Base-by-base conservation (phyloP, 2,888 invertebrate genomes). In the Dione vanillae region DNA sequence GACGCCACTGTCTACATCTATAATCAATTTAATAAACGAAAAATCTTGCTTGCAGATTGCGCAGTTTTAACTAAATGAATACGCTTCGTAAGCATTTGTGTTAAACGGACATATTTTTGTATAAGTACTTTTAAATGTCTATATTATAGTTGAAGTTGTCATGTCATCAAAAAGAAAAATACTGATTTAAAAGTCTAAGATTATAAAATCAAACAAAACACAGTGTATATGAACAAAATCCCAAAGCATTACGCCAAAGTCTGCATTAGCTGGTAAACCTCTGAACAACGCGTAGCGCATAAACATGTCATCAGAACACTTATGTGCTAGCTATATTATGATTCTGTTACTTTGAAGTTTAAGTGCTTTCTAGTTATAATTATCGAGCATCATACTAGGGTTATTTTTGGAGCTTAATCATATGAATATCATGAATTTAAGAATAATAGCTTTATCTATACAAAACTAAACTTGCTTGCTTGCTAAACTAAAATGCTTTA, bases 231-330 rank as follows among this genome's bases (percentile, higher is more conserved):
- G n/a, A n/a, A 35, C 35, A 0, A n/a, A 12, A 7, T 20, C 27
- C 62, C 27, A 37, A 47, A 62, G 47, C 59, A 59, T 59, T 40
- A 41, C 35, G 47, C 12, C 35, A 27, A n/a, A 27, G 41, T 43
- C 16, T 62, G 27, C 47, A 9, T 27, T 35, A 76, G 79, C 78
- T 80, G 80, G 80, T 80, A 81, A 82, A 82, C 78, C 79, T 74
- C 77, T 69, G 77, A 66, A 49, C 59, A 66, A 56, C 66, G 52
- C 54, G 61, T 43, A 45, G 62, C 35, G 54, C 52, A 70, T 70
- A 70, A 70, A 70, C 66, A 66, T 51, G 40, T 67, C 70, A 54
- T 70, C 66, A 41, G 19, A 62, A 47, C 62, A 47, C 37, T 62
- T 16, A 47, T 11, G 10, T 35, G 43, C 45, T 62, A 20, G 8